A percentile compares a stretch with the other conserved stretches of the same genome.
Evolutionary conservation across 2,888 invertebrate species (phyloP).

Genomic region (Andrena minutula): DNA sequence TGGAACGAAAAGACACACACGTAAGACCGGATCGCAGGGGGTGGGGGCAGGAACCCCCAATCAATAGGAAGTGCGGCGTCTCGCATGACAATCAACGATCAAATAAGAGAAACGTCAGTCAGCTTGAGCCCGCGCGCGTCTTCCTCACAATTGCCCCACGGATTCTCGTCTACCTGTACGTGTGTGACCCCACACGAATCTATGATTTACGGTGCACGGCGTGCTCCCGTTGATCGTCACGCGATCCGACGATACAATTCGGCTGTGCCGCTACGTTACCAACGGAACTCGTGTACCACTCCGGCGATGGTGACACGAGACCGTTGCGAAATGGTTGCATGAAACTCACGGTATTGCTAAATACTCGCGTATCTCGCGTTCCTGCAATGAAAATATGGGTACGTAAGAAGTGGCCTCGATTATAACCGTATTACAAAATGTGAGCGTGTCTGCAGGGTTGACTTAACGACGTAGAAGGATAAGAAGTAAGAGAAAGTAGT

Average conservation of each 20-base stretch:
- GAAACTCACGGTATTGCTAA: constrained; percentile 7
- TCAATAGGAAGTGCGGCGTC: constrained; percentile 80
- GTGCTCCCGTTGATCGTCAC: constrained; percentile 21
- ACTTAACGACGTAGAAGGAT: too few species aligned
- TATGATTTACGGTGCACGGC: constrained; percentile 34
- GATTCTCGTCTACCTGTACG: constrained; percentile 16
- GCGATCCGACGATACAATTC: constrained; percentile 45
- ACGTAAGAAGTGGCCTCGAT: not conserved
- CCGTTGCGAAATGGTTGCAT: constrained; percentile 8
- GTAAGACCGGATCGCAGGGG: constrained; percentile 37
- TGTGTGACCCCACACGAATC: not conserved
- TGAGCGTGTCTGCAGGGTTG: too few species aligned
- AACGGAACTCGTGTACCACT: not conserved
- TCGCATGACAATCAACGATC: constrained; percentile 83
- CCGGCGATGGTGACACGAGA: not conserved
- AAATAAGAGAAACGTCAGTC: constrained; percentile 80
- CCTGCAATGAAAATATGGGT: constrained; percentile 1
- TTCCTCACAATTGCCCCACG: constrained; percentile 39
- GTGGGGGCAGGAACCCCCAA: constrained; percentile 64
- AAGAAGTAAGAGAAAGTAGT: too few species aligned
- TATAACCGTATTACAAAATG: not conserved
- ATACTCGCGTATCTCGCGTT: not conserved
- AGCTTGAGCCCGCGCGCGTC: constrained; percentile 64
- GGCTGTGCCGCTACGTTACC: not conserved
- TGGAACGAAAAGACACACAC: constrained; percentile 61